Evolutionary conservation across 2,888 invertebrate species (phyloP), one percentile per base, ranked within the genome.

Genomic region (Apodemia zela): DNA sequence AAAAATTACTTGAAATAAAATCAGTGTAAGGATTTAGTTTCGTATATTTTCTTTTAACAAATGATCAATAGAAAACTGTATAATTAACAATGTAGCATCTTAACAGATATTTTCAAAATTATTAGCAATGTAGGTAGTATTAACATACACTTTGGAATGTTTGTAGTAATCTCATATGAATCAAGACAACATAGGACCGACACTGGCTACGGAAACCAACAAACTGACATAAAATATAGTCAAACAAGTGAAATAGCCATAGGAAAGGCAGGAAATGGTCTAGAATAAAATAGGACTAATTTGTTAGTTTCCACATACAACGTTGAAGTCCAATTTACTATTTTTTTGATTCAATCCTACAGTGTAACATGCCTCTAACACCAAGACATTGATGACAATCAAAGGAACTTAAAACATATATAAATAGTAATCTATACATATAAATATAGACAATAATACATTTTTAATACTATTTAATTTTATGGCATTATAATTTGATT

Each of bases 1-100:
- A 54, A 64, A 62, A 60, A 61, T 57, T 25, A 29, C 54, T 29
- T 57, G 71, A 89, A 89, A 88, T 75, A 89, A 80, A 84, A 75
- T 71, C 77, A 74, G 70, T 68, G 67, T 60, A 89, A 89, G 89
- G 89, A 90, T 91, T 91, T 90, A 90, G 91, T 91, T 90, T 91
- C 89, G 82, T 91, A 90, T 91, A 91, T 91, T 91, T 91, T 91
- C 90, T 90, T 88, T 90, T 90, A 91, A 91, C 91, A 91, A 91
- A 91, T 91, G 89, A 90, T 91, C 91, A 91, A 91, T 91, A 91
- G 90, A 91, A 91, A 91, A 91, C 89, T 91, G 90, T 89, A 91
- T 90, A 90, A 90, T 91, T 89, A 91, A 91, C 91, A 91, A 91
- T 82, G 90, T 89, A 90, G 89, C 84, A 82, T 89, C 90, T 90